phyloP scores from a whole-genome alignment of 2,113 vertebrate genomes.

The Phasianus colchicus region DNA sequence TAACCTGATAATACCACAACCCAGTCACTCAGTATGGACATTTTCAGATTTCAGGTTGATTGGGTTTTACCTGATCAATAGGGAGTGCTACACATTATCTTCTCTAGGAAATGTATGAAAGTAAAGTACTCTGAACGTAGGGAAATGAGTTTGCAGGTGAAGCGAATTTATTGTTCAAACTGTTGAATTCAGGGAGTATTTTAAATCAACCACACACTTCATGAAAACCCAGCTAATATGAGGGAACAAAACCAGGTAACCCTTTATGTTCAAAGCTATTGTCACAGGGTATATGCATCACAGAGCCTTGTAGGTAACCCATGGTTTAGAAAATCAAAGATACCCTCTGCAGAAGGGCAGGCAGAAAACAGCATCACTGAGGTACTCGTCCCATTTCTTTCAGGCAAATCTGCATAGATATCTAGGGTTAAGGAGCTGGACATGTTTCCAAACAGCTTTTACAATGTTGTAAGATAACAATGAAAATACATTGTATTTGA shows the following conservation, averaged over 20 bases:
- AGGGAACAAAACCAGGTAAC: neutral
- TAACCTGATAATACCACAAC: neutral
- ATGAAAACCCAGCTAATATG: constrained; percentile 43
- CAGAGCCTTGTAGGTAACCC: neutral
- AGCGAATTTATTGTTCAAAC: constrained; percentile 72
- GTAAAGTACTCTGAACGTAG: neutral
- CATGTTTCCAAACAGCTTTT: constrained; percentile 47
- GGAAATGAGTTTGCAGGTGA: constrained; percentile 39
- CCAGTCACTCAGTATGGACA: neutral
- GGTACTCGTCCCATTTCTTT: constrained; percentile 47
- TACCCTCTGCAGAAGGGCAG: constrained; percentile 13
- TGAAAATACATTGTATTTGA: constrained; percentile 62
- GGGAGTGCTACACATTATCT: accelerated
- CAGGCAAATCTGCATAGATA: constrained; percentile 71
- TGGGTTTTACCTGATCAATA: neutral
- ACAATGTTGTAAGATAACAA: constrained; percentile 24
- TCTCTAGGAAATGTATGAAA: neutral
- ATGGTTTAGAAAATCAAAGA: constrained; percentile 39
- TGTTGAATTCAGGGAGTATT: constrained; percentile 36
- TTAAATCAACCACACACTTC: constrained; percentile 41
- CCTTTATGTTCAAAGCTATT: constrained; percentile 38
- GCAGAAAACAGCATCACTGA: constrained; percentile 49
- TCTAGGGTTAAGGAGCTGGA: constrained; percentile 30
- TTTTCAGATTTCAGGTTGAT: neutral
- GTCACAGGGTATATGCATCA: neutral